Base-by-base conservation (phyloP, 2,113 vertebrate species). In the Coturnix japonica region DNA sequence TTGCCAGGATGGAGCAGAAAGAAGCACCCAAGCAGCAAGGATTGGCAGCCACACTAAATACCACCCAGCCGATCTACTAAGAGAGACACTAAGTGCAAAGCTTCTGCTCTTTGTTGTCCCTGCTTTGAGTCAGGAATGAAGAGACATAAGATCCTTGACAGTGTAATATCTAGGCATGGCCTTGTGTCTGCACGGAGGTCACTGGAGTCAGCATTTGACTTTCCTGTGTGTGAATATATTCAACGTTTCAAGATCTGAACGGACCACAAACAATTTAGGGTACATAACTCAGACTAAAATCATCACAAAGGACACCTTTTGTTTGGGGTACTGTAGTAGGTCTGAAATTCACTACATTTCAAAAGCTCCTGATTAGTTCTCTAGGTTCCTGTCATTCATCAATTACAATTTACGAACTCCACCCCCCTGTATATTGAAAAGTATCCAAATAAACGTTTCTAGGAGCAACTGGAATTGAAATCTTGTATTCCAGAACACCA, bases 131-230 rank as follows among this genome's bases (percentile, higher is more conserved):
- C 16, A 12, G 16, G 25, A 54, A 15, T 33, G 35, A 56, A 84
- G 43, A 86, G 49, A 67, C 22, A 2, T 9, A 31, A 72, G 30
- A 65, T 33, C 65, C 70, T 37, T 30, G 60, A 3, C 22, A 13
- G 85, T 1, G 16, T 54, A 92, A 76, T 11, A 75, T 10, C 81
- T 91, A 89, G 25, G 54, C 0, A 3, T n/a, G 20, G 39, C 80
- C 94, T 73, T 91, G 59, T 91, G 95, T 67, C 80, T 80, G 26
- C 46, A 81, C 31, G 33, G 93, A 95, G 87, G 67, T 82, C 79
- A 87, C 49, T 51, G 41, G 22, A 82, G 30, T 11, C n/a, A 80
- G 81, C 71, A 81, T 91, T 75, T 41, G 37, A 7, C 75, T 90
- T 92, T 79, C 59, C 33, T 66, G 33, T 66, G 30, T 28, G 15